Evolutionary conservation across 2,888 invertebrate species (phyloP).

Genomic region (Anoplius nigerrimus): DNA sequence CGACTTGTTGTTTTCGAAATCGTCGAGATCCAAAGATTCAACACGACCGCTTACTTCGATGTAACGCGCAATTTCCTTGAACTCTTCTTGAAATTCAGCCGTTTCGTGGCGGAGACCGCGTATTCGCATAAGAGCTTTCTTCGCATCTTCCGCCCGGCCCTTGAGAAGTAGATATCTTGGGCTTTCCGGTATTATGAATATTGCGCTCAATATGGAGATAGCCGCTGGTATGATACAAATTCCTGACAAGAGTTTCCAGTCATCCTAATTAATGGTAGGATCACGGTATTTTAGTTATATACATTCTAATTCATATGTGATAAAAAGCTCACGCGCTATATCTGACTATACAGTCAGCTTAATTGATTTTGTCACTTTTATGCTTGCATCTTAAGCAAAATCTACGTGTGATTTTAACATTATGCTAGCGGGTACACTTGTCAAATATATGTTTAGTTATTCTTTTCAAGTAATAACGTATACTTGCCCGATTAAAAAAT

Average conservation of each 20-base stretch:
- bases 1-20: neutral
- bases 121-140: conserved; percentile 67
- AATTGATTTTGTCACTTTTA: too few species aligned
- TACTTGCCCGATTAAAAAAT: conserved; percentile 16
- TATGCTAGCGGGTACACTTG: too few species aligned
- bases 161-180: conserved; percentile 75
- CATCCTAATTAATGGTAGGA: conserved; percentile 67
- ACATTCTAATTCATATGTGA: too few species aligned
- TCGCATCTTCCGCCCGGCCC: conserved; percentile 74
- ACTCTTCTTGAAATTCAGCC: conserved; percentile 45
- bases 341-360: too few species aligned
- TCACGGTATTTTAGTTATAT: neutral
- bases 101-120: conserved; percentile 62
- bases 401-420: too few species aligned
- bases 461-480: too few species aligned
- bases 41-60: conserved; percentile 16
- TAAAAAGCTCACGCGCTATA: too few species aligned
- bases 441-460: too few species aligned
- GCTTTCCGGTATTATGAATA: conserved; percentile 75
- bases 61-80: conserved; percentile 43
- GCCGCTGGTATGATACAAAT: conserved; percentile 71
- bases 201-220: conserved; percentile 68
- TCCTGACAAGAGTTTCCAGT: conserved; percentile 69
- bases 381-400: too few species aligned
- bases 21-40: neutral